These are phyloP conservation scores for Hyla sarda DNA, from an alignment of 2,113 vertebrate species.

Conservation along the genomic window DNA sequence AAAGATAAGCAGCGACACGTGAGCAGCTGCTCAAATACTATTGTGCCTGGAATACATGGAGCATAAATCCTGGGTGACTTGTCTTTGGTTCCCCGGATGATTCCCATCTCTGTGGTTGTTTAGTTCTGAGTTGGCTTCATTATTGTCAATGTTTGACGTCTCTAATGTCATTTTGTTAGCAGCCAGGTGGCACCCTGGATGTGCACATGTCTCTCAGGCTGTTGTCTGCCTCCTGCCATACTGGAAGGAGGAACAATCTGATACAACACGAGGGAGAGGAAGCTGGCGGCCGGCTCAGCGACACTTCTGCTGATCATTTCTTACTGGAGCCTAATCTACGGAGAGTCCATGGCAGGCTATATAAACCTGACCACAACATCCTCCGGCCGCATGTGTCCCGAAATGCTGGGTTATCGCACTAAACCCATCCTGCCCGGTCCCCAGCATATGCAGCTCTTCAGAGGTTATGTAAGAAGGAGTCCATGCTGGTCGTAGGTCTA, in stretches of 20 bases:
- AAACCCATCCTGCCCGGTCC: too few relatives aligned
- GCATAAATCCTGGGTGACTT: not conserved
- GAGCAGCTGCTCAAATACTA: not conserved
- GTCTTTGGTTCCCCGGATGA: not conserved
- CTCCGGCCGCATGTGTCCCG: not conserved
- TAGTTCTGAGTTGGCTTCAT: not conserved
- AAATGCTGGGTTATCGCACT: too few relatives aligned
- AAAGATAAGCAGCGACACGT: not conserved
- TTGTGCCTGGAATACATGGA: not conserved
- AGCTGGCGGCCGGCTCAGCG: not conserved
- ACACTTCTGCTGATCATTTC: not conserved
- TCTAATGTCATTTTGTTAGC: not conserved
- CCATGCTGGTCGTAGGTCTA: not conserved
- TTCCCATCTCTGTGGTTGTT: not conserved
- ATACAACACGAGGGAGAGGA: slow-evolving; percentile 1
- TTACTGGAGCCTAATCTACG: not conserved
- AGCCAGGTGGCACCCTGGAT: slow-evolving; percentile 20
- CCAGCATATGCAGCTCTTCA: too few relatives aligned
- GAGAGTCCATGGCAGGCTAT: not conserved
- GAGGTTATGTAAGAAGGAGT: not conserved
- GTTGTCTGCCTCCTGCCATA: slow-evolving; percentile 16
- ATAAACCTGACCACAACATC: not conserved
- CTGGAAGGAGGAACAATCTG: not conserved
- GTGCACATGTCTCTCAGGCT: slow-evolving; percentile 27
- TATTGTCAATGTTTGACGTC: slow-evolving; percentile 31